Evolutionary conservation across 2,888 invertebrate genomes (phyloP), one percentile per base, ranked within the genome.

Genomic region (Poecilobothrus nobilitatus): DNA sequence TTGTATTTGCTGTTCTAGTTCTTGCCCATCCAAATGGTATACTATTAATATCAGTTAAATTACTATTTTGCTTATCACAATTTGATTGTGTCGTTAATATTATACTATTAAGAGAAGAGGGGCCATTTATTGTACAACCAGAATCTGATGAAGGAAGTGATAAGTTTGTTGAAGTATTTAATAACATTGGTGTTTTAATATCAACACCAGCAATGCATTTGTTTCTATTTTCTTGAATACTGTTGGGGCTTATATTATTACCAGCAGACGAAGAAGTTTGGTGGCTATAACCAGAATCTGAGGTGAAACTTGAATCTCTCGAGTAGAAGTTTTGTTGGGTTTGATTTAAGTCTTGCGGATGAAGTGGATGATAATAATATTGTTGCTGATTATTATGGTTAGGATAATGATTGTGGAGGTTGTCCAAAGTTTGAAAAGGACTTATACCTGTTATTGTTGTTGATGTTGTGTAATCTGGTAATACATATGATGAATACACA

Each of bases 231-330:
- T n/a, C 8, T 22, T 1, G 18, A 10, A 3, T 34, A n/a, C 5
- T 18, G 33, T 64, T 64, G 8, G 18, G 64, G 15, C 64, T 15
- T 27, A 33, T 64, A 15, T 15, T 65, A 20, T 37, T 34, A 34
- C 65, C 37, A 65, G 34, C n/a, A 22, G 33, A 65, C 18, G 80
- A 79, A 5, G 80, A 80, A 44, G 79, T 77, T 2, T 81, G 81
- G 80, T 92, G 91, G 80, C 92, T 92, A 81, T 92, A 92, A 12
- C 92, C 92, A 65, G 92, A 92, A 81, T 92, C 92, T 10, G 92
- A 92, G 41, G 92, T 92, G 73, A 92, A 89, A 6, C 91, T 91
- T 7, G 91, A 91, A 76, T 90, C 90, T 73, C 88, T 87, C 71
- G 88, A 87, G 68, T 88, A 88, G 63, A 87, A 87, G 75, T 87